These are phyloP conservation scores for Temnothorax curvispinosus DNA, from an alignment of 1,140 invertebrate genomes.

Conservation along the genomic window DNA sequence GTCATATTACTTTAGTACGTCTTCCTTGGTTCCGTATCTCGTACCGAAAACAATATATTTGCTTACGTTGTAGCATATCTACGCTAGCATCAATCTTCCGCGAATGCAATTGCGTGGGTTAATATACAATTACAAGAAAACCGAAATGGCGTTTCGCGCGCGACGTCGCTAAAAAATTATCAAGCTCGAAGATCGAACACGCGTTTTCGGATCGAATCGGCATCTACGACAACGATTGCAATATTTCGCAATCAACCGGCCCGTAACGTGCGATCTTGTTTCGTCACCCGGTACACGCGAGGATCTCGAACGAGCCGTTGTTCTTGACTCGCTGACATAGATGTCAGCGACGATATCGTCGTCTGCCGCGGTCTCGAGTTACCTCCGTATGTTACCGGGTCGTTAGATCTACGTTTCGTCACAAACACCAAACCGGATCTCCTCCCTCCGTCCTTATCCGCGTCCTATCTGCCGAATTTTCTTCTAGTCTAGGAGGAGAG, in stretches of 20 bases:
- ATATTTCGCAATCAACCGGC: neutral
- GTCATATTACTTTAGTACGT: conserved; percentile 65
- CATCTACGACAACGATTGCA: neutral
- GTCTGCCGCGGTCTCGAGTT: conserved; percentile 79
- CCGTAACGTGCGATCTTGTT: conserved; percentile 36
- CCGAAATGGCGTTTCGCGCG: neutral
- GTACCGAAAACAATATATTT: conserved; percentile 45
- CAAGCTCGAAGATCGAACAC: neutral
- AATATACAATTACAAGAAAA: neutral
- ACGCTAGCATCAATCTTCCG: neutral
- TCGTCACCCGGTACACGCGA: conserved; percentile 67
- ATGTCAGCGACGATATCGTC: conserved; percentile 82
- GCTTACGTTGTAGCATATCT: neutral
- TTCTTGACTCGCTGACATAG: conserved; percentile 80
- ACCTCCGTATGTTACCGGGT: conserved; percentile 75
- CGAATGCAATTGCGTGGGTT: neutral
- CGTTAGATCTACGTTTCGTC: conserved; percentile 78
- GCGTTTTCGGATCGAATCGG: neutral
- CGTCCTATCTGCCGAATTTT: conserved; percentile 63
- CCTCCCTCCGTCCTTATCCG: conserved; percentile 64
- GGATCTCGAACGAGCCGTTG: conserved; percentile 53
- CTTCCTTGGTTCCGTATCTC: conserved; percentile 50
- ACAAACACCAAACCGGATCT: conserved; percentile 69
- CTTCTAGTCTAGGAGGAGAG: conserved; percentile 41
- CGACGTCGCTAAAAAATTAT: neutral